phyloP scores from a whole-genome alignment of 2,113 vertebrate genomes.

The Phaethon lepturus region DNA sequence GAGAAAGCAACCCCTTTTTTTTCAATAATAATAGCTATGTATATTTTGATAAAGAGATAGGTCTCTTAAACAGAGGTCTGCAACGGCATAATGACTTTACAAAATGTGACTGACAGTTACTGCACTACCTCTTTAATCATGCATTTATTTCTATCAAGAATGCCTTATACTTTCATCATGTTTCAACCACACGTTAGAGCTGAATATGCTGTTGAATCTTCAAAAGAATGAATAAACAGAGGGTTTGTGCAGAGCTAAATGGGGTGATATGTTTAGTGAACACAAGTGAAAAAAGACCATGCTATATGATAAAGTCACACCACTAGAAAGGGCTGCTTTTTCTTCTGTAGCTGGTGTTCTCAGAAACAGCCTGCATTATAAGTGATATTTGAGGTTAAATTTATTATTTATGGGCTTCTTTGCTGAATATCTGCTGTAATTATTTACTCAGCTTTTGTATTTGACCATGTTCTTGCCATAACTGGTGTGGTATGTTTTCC shows the following conservation, averaged over 20 bases:
- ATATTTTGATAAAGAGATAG: background rate
- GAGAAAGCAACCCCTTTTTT: background rate
- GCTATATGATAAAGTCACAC: background rate
- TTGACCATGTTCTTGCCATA: background rate
- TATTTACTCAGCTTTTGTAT: background rate
- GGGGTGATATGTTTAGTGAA: background rate
- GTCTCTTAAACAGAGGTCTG: constrained; percentile 39
- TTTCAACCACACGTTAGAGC: constrained; percentile 27
- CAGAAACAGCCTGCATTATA: background rate
- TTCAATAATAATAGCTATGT: background rate
- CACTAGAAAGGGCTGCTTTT: background rate
- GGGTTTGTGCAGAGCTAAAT: background rate
- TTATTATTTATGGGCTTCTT: background rate
- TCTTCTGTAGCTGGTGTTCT: background rate
- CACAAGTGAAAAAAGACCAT: background rate
- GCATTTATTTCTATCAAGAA: constrained; percentile 55
- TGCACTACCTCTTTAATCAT: constrained; percentile 55
- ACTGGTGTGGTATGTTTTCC: background rate
- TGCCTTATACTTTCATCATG: constrained; percentile 26
- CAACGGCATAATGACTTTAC: constrained; percentile 37
- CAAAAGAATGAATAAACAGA: constrained; percentile 17
- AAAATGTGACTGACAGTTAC: constrained; percentile 58
- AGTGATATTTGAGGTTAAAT: background rate
- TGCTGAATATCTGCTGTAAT: background rate
- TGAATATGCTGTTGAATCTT: constrained; percentile 18